These are phyloP conservation scores for Colostygia pectinataria DNA, from an alignment of 2,888 invertebrate species.

Conservation along the genomic window DNA sequence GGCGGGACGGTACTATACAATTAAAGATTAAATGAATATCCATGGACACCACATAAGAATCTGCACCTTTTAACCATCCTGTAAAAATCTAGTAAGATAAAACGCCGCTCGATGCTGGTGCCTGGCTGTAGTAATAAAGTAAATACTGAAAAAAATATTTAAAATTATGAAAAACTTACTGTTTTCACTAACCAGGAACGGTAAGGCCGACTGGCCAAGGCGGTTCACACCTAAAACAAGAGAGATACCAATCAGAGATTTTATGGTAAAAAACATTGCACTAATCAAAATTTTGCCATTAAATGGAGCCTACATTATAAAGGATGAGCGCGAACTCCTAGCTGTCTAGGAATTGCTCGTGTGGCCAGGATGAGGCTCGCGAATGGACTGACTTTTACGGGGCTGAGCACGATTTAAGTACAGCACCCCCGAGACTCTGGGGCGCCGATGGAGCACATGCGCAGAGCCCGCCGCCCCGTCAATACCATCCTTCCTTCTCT, in stretches of 20 bases:
- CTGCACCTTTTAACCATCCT: too few relatives aligned
- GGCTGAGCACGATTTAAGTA: constrained; percentile 68
- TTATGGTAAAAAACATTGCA: constrained; percentile 10
- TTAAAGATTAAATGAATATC: too few relatives aligned
- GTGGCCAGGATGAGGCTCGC: constrained; percentile 54
- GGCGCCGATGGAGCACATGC: constrained; percentile 77
- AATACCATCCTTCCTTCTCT: constrained; percentile 76
- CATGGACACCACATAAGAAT: too few relatives aligned
- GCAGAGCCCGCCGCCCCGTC: constrained; percentile 67
- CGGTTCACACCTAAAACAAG: constrained; percentile 64
- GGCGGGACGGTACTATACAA: too few relatives aligned
- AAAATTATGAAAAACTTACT: constrained; percentile 48
- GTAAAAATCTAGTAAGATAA: background rate
- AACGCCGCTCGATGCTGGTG: background rate
- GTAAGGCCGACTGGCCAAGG: constrained; percentile 49
- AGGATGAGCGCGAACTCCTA: constrained; percentile 30
- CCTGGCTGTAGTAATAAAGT: constrained; percentile 10
- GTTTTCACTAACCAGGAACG: constrained; percentile 45
- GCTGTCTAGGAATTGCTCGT: constrained; percentile 41
- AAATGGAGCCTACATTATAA: constrained; percentile 51
- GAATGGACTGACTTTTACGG: constrained; percentile 64
- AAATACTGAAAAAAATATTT: constrained; percentile 24
- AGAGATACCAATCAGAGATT: constrained; percentile 47
- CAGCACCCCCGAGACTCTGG: constrained; percentile 71
- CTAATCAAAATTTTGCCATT: background rate